Evolutionary conservation across 2,797 vertebrate genomes (phyloP).

Genomic region (Chiloscyllium punctatum): DNA sequence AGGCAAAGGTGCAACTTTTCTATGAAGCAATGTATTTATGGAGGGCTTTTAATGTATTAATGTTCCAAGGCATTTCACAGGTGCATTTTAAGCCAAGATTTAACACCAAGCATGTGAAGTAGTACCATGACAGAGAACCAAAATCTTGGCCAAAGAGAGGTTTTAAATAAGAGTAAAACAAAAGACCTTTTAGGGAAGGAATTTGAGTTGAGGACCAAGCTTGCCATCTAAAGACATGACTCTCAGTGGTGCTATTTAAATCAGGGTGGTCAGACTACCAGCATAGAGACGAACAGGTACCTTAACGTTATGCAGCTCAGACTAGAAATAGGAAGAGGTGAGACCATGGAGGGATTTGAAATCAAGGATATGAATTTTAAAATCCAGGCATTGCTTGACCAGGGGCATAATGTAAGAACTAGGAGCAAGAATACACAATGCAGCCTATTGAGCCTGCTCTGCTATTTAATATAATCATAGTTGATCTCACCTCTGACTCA

Average conservation of each 20-base stretch:
- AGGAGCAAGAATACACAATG: too few species aligned
- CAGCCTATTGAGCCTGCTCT: too few species aligned
- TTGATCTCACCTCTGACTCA: too few species aligned
- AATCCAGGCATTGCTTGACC: background rate
- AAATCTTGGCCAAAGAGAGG: background rate
- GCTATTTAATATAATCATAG: too few species aligned
- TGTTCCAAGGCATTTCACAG: background rate
- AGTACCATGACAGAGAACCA: background rate
- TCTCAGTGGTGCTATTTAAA: background rate
- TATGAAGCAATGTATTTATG: background rate
- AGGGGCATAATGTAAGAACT: too few species aligned
- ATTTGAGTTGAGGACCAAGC: background rate
- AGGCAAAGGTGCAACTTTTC: background rate
- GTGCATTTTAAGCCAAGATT: background rate
- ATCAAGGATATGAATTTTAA: background rate
- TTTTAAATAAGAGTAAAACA: background rate
- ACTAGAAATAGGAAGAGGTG: background rate
- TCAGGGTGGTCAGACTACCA: background rate
- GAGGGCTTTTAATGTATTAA: background rate
- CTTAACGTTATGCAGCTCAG: background rate
- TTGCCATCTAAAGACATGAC: background rate
- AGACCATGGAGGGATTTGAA: background rate
- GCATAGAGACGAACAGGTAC: background rate
- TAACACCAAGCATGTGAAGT: background rate
- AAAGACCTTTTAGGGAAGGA: too few species aligned